Conservation (phyloP, 2,888 invertebrate species). For the Mechanitis mazaeus region DNA sequence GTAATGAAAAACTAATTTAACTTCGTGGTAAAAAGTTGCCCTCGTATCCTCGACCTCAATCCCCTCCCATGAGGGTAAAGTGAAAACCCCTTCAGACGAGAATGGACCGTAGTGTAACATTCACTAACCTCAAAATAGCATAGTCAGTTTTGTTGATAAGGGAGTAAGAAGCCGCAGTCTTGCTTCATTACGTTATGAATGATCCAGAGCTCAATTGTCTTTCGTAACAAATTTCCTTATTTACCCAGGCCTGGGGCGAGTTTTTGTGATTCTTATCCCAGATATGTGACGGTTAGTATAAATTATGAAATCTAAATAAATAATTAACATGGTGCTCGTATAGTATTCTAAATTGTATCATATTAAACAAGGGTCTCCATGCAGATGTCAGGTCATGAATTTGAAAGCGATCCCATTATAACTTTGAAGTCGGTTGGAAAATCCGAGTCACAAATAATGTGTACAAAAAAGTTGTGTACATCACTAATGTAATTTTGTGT, state of each 20-base stretch:
- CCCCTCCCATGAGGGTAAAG: slow-evolving; percentile 7
- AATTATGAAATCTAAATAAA: slow-evolving; percentile 13
- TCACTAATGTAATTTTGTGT: slow-evolving; percentile 60
- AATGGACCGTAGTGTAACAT: slow-evolving; percentile 18
- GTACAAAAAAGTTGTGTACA: slow-evolving; percentile 49
- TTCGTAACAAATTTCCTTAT: slow-evolving; percentile 42
- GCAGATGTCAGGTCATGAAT: slow-evolving; percentile 51
- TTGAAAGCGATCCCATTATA: slow-evolving; percentile 69
- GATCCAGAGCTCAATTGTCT: slow-evolving; percentile 34
- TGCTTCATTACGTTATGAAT: slow-evolving; percentile 43
- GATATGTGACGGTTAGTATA: slow-evolving; percentile 18
- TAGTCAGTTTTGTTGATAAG: slow-evolving; percentile 11
- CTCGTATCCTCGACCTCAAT: slow-evolving; percentile 22
- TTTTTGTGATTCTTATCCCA: slow-evolving; percentile 28
- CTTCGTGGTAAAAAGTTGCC: slow-evolving; percentile 43
- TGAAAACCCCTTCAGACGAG: slow-evolving; percentile 14
- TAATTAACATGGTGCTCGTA: slow-evolving; percentile 26
- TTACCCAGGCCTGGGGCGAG: slow-evolving; percentile 35
- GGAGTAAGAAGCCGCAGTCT: slow-evolving; percentile 15
- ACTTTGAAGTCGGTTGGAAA: slow-evolving; percentile 54
- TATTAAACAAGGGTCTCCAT: slow-evolving; percentile 45
- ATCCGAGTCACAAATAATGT: slow-evolving; percentile 56
- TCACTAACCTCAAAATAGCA: slow-evolving; percentile 8
- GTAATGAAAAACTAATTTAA: slow-evolving; percentile 60
- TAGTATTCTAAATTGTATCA: slow-evolving; percentile 32